Evolutionary conservation across 2,888 invertebrate species (phyloP).

Genomic region (Monopis laevigella): DNA sequence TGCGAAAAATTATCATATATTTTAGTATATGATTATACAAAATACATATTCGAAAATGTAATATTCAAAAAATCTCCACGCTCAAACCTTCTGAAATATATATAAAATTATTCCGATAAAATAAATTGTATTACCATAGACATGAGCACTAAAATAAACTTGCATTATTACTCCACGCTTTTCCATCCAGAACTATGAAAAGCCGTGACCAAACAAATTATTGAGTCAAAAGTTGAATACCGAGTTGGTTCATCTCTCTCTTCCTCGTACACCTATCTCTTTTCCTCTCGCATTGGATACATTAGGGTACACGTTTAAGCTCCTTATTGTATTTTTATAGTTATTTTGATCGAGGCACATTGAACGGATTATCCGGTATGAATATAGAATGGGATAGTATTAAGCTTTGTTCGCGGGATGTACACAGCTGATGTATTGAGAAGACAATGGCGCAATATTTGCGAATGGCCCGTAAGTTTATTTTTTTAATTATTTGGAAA

Average conservation of each 20-base stretch:
- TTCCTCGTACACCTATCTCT: conserved; percentile 22
- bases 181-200: conserved; percentile 23
- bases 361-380: conserved; percentile 52
- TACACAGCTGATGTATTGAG: conserved; percentile 55
- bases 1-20: too few relatives aligned
- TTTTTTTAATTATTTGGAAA: conserved; percentile 44
- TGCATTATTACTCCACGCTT: neutral
- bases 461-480: conserved; percentile 41
- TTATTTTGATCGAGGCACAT: conserved; percentile 59
- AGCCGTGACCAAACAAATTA: conserved; percentile 37
- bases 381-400: conserved; percentile 49
- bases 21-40: too few relatives aligned
- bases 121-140: too few relatives aligned
- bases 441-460: conserved; percentile 44
- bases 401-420: conserved; percentile 30
- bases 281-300: conserved; percentile 23
- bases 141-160: too few relatives aligned
- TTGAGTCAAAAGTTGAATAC: conserved; percentile 34
- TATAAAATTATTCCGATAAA: too few relatives aligned
- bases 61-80: too few relatives aligned
- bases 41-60: too few relatives aligned
- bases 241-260: conserved; percentile 15
- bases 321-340: conserved; percentile 66
- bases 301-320: conserved; percentile 57
- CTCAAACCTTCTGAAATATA: too few relatives aligned